Evolutionary conservation across 2,888 invertebrate genomes (phyloP), one percentile per base, ranked within the genome.

Genomic region (Cosmopolites sordidus): DNA sequence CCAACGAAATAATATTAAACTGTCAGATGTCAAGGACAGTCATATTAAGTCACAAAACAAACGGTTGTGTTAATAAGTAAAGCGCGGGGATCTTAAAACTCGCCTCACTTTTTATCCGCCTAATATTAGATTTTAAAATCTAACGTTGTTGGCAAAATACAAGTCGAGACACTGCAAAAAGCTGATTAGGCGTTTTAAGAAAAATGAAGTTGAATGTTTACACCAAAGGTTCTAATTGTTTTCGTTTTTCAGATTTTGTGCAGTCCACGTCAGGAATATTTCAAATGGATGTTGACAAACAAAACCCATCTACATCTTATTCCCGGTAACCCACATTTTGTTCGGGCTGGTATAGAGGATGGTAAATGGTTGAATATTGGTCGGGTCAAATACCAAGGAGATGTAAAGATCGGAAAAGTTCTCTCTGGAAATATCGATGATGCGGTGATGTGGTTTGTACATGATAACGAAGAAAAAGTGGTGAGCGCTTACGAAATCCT

Each of bases 361-460:
- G 17, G 17, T 6, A 16, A 16, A 14, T 40, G 40, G 40, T 16
- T 40, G 9, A 16, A 40, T 16, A 40, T 40, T 16, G 40, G 40
- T 14, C 15, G 40, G 15, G 16, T 40, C 15, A 16, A 4, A 2
- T 40, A 40, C 15, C 40, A 40, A 11, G 40, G 40, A 8, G 40
- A 40, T 14, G 15, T 16, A 5, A 14, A 8, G 8, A 22, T 52
- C 15, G 52, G 52, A 16, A 52, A 52, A 47, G 43, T 52, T 2
- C 15, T 52, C 8, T 29, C 38, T 12, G 43, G 43, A 1, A 9
- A 22, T 5, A 22, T 52, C 14, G 52, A 43, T 14, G 5, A 16
- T 27, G 52, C 52, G n/a, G 27, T 27, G 1, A 16, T 52, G 22
- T 52, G 16, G 15, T 52, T 47, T 16, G 27, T 52, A 2, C 18